Conservation (phyloP, 2,888 invertebrate genomes). For the Oxyteleia sp. region DNA sequence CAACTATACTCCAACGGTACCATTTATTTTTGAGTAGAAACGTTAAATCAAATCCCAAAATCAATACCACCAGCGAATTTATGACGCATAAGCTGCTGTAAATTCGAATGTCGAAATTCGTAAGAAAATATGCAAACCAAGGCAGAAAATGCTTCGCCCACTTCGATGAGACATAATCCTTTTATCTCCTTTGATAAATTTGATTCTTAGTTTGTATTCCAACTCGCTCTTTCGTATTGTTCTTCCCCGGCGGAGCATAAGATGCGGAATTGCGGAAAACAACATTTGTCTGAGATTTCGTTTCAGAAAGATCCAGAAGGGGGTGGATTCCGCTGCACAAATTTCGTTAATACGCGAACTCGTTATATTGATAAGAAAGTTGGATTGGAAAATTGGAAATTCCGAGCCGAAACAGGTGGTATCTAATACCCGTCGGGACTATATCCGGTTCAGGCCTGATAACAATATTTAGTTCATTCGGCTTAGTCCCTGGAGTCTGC, state of each 20-base stretch:
- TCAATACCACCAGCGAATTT: background rate
- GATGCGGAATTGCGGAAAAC: background rate
- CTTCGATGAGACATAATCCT: constrained; percentile 14
- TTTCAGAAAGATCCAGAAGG: background rate
- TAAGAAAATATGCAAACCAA: constrained; percentile 4
- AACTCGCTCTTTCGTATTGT: background rate
- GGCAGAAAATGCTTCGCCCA: constrained; percentile 5
- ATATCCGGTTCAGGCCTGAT: constrained; percentile 11
- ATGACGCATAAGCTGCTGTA: constrained; percentile 4
- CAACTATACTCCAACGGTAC: background rate
- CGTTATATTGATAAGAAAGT: background rate
- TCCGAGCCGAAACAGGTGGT: background rate
- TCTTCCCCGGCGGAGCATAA: background rate
- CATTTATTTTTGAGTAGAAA: background rate
- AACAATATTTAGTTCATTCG: constrained; percentile 24
- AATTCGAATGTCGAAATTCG: constrained; percentile 2
- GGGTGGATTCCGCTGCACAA: background rate
- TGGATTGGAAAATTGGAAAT: background rate
- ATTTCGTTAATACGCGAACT: background rate
- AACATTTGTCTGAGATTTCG: background rate
- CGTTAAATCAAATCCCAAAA: background rate
- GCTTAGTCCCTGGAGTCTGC: constrained; percentile 9
- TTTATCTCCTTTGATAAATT: constrained; percentile 7
- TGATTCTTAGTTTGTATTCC: constrained; percentile 8
- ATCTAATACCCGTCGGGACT: constrained; percentile 18